Percentiles rank a stretch among this genome's conserved stretches.
Conservation (phyloP, 2,113 vertebrate genomes). For the Phalacrocorax pelagicus region DNA sequence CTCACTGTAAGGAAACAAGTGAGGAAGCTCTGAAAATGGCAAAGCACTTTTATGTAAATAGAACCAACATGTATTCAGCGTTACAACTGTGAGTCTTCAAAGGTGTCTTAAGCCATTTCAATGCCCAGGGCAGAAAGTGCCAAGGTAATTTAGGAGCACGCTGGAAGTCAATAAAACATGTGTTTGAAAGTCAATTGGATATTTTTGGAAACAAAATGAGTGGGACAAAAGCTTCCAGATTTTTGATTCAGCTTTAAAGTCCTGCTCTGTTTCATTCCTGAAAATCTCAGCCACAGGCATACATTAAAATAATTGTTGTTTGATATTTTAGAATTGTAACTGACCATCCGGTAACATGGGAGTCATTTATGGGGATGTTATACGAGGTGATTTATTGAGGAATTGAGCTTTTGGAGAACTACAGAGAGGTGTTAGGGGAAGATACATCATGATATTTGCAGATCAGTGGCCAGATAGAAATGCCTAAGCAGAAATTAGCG, state of each 20-base stretch:
- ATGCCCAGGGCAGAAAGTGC: background rate
- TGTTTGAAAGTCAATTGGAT: background rate
- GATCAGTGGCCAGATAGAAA: background rate
- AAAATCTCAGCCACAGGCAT: background rate
- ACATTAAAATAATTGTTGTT: background rate
- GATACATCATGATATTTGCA: accelerated
- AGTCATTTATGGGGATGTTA: background rate
- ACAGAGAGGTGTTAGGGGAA: background rate
- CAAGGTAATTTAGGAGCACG: background rate
- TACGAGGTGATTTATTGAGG: background rate
- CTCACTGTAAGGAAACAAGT: background rate
- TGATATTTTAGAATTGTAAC: background rate
- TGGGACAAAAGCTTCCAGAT: background rate
- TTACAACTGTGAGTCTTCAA: background rate
- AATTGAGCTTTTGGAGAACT: background rate
- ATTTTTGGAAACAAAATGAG: background rate
- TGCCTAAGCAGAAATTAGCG: background rate
- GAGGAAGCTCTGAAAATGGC: background rate
- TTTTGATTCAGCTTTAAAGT: background rate
- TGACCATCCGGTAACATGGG: background rate
- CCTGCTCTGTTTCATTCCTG: background rate
- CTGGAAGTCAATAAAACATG: background rate
- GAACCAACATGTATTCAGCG: background rate
- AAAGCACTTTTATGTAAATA: background rate
- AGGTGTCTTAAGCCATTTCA: background rate